Evolutionary conservation across 1,140 invertebrate species (phyloP).

Genomic region (Macrocentrus cingulum): DNA sequence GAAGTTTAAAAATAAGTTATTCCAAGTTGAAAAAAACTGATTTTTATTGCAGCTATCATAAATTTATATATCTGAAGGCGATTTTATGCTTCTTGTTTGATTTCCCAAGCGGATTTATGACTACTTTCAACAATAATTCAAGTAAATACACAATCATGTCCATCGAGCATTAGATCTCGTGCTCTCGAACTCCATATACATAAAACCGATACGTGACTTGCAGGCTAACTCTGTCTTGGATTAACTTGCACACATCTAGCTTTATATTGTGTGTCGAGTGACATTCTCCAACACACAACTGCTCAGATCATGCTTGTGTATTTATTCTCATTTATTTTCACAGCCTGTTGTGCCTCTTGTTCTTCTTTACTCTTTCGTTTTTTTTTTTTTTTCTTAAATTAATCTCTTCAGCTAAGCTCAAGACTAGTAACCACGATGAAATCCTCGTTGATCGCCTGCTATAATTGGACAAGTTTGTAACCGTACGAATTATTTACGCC

Average conservation of each 20-base stretch:
- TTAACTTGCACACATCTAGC: conserved; percentile 6
- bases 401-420: not conserved
- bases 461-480: conserved; percentile 32
- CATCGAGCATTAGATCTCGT: conserved; percentile 32
- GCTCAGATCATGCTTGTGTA: not conserved
- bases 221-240: conserved; percentile 18
- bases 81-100: not conserved
- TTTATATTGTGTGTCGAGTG: conserved; percentile 23
- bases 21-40: no score
- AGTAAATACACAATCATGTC: conserved; percentile 24
- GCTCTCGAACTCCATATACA: conserved; percentile 25
- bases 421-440: conserved; percentile 20
- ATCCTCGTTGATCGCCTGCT: conserved; percentile 10
- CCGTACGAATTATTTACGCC: conserved; percentile 30
- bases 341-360: no score
- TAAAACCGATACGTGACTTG: conserved; percentile 30
- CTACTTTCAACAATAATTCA: conserved; percentile 22
- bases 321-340: no score
- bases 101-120: conserved; percentile 8
- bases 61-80: no score
- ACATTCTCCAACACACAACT: conserved; percentile 18
- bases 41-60: no score
- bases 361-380: no score
- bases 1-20: no score
- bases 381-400: no score